A percentile compares a stretch with the other conserved stretches of the same genome.
These are phyloP conservation scores for Prunella himalayana DNA, from an alignment of 2,113 vertebrate genomes.

Conservation along the genomic window DNA sequence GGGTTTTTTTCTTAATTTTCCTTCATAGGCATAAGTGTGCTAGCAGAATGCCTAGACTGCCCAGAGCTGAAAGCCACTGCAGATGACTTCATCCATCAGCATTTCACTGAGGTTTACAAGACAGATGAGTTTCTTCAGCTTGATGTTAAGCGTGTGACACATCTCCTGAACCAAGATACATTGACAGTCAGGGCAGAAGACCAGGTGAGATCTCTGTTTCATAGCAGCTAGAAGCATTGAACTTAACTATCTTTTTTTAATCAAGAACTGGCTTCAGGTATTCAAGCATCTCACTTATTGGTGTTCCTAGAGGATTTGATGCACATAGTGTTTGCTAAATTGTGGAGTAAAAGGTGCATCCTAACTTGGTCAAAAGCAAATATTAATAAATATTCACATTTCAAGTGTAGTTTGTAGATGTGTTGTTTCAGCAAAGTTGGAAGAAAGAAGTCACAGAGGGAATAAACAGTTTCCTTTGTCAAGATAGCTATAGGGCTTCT, in stretches of 20 bases:
- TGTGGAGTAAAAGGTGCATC: neutral
- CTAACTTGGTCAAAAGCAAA: neutral
- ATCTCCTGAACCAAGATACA: constrained; percentile 87
- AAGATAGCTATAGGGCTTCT: neutral
- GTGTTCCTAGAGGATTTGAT: neutral
- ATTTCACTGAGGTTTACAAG: constrained; percentile 90
- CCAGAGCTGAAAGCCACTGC: constrained; percentile 86
- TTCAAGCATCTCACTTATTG: neutral
- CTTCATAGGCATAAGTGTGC: constrained; percentile 81
- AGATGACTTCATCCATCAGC: constrained; percentile 88
- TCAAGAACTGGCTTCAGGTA: neutral
- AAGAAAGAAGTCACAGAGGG: neutral
- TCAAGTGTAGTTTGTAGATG: neutral
- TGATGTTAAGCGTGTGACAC: constrained; percentile 86
- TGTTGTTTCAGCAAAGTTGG: neutral
- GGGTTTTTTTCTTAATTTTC: neutral
- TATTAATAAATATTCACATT: neutral
- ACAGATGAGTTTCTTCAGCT: constrained; percentile 88
- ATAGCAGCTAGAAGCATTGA: neutral
- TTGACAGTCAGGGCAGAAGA: constrained; percentile 86
- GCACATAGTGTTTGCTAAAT: neutral
- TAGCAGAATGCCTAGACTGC: constrained; percentile 87
- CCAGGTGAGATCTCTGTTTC: constrained; percentile 71
- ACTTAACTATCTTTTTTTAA: neutral
- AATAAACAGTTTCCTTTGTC: neutral